phyloP scores from a whole-genome alignment of 2,113 vertebrate species.

The Lampris megalopsis region DNA sequence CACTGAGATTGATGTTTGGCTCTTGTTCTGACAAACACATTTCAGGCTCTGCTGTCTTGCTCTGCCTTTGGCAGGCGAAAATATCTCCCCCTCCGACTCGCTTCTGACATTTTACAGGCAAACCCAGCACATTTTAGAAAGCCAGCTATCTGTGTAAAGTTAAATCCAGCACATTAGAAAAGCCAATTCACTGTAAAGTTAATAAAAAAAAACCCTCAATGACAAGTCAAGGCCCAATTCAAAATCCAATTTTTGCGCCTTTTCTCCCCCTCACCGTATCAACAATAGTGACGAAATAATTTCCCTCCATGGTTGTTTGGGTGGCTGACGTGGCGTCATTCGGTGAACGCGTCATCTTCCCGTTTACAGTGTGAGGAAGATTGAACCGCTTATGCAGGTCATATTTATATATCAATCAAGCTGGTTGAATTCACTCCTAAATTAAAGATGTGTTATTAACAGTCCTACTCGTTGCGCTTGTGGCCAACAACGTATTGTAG shows the following conservation, averaged over 20 bases:
- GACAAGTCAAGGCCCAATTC: constrained; percentile 61
- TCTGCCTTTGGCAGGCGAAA: constrained; percentile 22
- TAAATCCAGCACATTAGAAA: constrained; percentile 61
- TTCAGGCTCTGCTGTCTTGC: constrained; percentile 24
- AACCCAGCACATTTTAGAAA: constrained; percentile 65
- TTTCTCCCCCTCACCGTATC: constrained; percentile 36
- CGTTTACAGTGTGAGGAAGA: constrained; percentile 60
- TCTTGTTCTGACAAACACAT: constrained; percentile 45
- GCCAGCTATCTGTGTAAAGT: constrained; percentile 39
- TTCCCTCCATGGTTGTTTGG: constrained; percentile 61
- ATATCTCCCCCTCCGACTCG: constrained; percentile 42
- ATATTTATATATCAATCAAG: constrained; percentile 71
- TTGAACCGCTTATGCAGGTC: constrained; percentile 77
- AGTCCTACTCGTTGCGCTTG: constrained; percentile 58
- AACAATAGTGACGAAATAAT: constrained; percentile 58
- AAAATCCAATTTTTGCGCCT: constrained; percentile 61
- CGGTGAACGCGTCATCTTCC: constrained; percentile 62
- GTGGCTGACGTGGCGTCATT: constrained; percentile 57
- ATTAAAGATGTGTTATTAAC: constrained; percentile 75
- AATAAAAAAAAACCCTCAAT: constrained; percentile 59
- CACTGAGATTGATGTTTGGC: constrained; percentile 50
- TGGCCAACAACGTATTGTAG: constrained; percentile 53
- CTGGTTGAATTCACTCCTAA: constrained; percentile 66
- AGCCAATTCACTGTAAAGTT: constrained; percentile 31
- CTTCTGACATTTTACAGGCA: constrained; percentile 48